These are phyloP conservation scores for Chloroceryle aenea DNA, from an alignment of 2,113 vertebrate genomes.

Conservation along the genomic window DNA sequence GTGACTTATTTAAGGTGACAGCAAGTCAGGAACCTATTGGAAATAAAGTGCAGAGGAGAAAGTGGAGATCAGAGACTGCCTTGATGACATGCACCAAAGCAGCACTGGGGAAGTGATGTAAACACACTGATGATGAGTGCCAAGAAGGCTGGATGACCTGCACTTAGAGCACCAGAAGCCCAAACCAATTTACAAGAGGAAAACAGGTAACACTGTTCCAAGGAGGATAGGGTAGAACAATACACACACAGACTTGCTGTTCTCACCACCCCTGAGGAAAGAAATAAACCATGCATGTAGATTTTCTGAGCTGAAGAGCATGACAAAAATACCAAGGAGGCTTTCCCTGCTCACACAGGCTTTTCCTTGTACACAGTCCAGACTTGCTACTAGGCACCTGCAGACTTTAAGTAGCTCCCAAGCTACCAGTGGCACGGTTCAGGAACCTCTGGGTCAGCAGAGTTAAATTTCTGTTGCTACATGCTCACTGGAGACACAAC, in stretches of 20 bases:
- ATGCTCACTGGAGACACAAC: not conserved
- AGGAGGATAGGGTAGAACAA: not conserved
- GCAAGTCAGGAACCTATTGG: not conserved
- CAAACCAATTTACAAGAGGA: not conserved
- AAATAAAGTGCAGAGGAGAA: slow-evolving; percentile 11
- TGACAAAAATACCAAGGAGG: not conserved
- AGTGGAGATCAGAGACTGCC: not conserved
- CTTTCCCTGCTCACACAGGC: not conserved
- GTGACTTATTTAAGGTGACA: slow-evolving; percentile 28
- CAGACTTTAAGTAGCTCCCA: not conserved
- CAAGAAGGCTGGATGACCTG: not conserved
- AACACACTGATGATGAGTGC: not conserved
- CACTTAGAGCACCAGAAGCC: not conserved
- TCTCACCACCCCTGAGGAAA: not conserved
- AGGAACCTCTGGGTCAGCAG: not conserved
- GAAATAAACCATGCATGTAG: not conserved
- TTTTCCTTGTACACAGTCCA: not conserved
- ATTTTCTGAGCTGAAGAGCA: not conserved
- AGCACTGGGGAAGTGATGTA: not conserved
- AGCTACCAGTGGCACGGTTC: not conserved
- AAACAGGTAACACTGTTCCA: not conserved
- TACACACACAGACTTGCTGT: not conserved
- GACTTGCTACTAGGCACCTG: not conserved
- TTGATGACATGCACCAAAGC: not conserved
- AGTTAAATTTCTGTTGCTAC: not conserved